These are phyloP conservation scores for Temnopleurus reevesii DNA, from an alignment of 53 echinoderm and acorn worm species.

Conservation along the genomic window DNA sequence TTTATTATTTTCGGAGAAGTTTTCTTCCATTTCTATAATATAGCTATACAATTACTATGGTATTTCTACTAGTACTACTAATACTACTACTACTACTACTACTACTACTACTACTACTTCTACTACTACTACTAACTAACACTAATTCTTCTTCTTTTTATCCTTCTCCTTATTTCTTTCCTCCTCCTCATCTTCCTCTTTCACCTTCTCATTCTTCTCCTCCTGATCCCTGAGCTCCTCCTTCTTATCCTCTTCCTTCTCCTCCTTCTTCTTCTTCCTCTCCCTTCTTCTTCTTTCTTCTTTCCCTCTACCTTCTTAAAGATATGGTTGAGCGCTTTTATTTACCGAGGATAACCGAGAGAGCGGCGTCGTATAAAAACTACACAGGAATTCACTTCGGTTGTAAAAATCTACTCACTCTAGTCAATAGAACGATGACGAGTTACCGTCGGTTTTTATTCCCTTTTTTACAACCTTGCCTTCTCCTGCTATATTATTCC, in stretches of 20 bases:
- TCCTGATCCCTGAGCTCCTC: neutral
- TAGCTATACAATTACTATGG: too few relatives aligned
- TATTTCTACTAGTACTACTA: too few relatives aligned
- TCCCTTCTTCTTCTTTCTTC: neutral
- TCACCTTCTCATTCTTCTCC: neutral
- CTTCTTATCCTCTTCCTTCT: neutral
- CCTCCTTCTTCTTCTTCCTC: neutral
- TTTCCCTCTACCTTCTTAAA: too few relatives aligned
- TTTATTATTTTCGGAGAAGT: too few relatives aligned
- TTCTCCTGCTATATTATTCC: constrained; percentile 5
- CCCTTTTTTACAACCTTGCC: constrained; percentile 11
- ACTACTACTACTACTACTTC: too few relatives aligned
- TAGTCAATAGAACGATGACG: neutral
- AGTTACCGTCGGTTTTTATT: neutral
- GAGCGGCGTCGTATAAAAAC: constrained; percentile 34
- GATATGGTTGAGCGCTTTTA: constrained; percentile 15
- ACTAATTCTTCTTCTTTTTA: too few relatives aligned
- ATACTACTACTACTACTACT: too few relatives aligned
- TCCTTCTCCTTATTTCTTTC: neutral
- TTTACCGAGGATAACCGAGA: neutral
- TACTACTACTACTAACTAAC: too few relatives aligned
- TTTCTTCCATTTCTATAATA: too few relatives aligned
- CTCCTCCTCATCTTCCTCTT: neutral
- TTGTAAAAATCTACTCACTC: constrained; percentile 18
- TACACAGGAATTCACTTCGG: neutral